These are phyloP conservation scores for Nothoprocta pentlandii DNA, from an alignment of 2,113 vertebrate species.

Conservation along the genomic window DNA sequence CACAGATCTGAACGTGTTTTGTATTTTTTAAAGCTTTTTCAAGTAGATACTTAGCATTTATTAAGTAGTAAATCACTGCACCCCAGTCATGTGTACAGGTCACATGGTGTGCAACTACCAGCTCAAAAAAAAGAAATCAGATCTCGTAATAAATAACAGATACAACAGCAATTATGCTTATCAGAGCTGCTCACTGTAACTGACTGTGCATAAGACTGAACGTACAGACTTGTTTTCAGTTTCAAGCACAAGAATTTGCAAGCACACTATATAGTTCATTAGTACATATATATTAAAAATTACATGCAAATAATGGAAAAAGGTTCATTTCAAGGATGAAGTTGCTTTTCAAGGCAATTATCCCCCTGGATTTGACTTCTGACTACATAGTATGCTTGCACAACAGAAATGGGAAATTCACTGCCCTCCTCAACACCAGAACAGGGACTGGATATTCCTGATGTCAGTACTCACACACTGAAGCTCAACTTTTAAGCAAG, in stretches of 20 bases:
- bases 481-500: not conserved
- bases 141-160: not conserved
- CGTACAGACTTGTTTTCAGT: not conserved
- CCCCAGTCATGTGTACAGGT: not conserved
- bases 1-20: not conserved
- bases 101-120: not conserved
- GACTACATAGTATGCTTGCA: not conserved
- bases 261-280: too few species aligned
- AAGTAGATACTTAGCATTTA: not conserved
- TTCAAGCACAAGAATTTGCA: not conserved
- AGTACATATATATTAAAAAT: not conserved
- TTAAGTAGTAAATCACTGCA: not conserved
- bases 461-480: not conserved
- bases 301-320: not conserved
- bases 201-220: not conserved
- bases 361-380: not conserved
- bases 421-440: not conserved
- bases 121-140: too few species aligned
- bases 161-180: not conserved
- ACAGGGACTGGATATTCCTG: not conserved
- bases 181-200: not conserved
- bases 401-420: too few species aligned
- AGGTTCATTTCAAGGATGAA: not conserved
- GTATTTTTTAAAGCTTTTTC: not conserved
- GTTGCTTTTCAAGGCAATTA: not conserved